phyloP scores from a whole-genome alignment of 1,140 invertebrate genomes.

The Drosophila nasuta region DNA sequence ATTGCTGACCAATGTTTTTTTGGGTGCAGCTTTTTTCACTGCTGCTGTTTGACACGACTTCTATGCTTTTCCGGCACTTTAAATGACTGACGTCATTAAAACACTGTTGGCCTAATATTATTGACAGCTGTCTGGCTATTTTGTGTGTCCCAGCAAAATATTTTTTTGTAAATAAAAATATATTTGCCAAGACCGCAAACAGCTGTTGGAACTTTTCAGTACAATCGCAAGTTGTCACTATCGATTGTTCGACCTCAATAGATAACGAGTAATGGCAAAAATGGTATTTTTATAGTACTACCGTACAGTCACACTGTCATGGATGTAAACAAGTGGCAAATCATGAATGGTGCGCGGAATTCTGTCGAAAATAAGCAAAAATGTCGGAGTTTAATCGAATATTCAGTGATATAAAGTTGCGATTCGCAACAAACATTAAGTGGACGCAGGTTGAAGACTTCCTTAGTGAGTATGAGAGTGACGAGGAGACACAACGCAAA shows the following conservation, averaged over 20 bases:
- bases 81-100: too few species aligned
- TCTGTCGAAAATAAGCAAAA: constrained; percentile 21
- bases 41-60: constrained; percentile 5
- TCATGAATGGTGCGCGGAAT: neutral
- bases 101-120: neutral
- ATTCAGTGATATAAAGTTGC: constrained; percentile 50
- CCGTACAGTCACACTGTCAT: neutral
- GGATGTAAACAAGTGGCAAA: constrained; percentile 7
- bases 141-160: too few species aligned
- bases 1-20: constrained; percentile 14
- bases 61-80: constrained; percentile 5
- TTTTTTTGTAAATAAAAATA: neutral
- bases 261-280: too few species aligned
- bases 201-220: neutral
- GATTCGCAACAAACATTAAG: constrained; percentile 43
- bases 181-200: neutral
- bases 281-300: neutral
- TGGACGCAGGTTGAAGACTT: constrained; percentile 66
- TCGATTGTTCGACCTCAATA: too few species aligned
- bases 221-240: neutral
- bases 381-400: constrained; percentile 65
- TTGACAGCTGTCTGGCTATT: constrained; percentile 21
- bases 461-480: constrained; percentile 45
- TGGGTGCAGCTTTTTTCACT: constrained; percentile 16
- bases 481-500: constrained; percentile 4